These are phyloP conservation scores for Malachius bipustulatus DNA, from an alignment of 2,888 invertebrate species.

Conservation along the genomic window DNA sequence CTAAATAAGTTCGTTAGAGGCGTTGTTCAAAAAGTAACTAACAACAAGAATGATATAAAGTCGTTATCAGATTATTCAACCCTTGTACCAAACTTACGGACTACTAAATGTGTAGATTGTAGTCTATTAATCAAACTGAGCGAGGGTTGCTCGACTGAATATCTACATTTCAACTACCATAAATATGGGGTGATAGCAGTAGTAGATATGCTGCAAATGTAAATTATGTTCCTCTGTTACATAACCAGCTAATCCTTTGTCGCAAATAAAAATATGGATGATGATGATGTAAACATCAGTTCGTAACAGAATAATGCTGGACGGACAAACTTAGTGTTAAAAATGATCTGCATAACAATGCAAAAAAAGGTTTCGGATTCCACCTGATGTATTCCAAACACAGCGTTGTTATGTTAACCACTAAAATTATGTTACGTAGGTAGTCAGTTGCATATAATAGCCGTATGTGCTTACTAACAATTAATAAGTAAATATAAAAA, in stretches of 20 bases:
- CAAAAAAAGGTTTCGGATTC: too few species aligned
- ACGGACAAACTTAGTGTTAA: too few species aligned
- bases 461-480: too few species aligned
- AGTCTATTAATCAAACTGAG: slow-evolving; percentile 32
- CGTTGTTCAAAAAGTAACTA: slow-evolving; percentile 8
- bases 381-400: too few species aligned
- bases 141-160: slow-evolving; percentile 24
- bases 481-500: too few species aligned
- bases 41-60: slow-evolving; percentile 26
- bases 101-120: slow-evolving; percentile 33
- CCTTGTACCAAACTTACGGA: slow-evolving; percentile 30
- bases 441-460: too few species aligned
- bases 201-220: slow-evolving; percentile 24
- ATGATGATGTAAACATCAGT: too few species aligned
- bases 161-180: slow-evolving; percentile 27
- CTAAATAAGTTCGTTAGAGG: background rate
- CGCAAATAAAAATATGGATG: too few species aligned
- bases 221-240: slow-evolving; percentile 26
- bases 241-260: slow-evolving; percentile 20
- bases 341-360: too few species aligned
- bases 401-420: too few species aligned
- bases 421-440: too few species aligned
- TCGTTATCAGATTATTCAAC: slow-evolving; percentile 33
- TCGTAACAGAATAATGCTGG: too few species aligned
- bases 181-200: slow-evolving; percentile 28